Evolutionary conservation across 2,888 invertebrate species (phyloP), one percentile per base, ranked within the genome.

Genomic region (Pollenia griseotomentosa): DNA sequence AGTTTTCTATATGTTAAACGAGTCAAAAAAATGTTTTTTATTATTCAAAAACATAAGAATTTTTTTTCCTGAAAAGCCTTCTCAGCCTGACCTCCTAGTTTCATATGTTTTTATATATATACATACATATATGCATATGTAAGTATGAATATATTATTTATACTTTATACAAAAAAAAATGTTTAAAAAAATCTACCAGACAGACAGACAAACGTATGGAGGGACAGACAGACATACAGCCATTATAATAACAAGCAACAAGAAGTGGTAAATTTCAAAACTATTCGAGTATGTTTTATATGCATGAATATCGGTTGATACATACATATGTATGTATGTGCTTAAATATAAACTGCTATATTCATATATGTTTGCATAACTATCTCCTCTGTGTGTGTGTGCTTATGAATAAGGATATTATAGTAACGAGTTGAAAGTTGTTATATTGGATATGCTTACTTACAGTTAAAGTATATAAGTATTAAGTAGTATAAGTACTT

Each of bases 361-460:
- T 33, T 33, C 33, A 33, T 33, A 3, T 53, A 40, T 68, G 68
- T 19, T 57, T 57, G 46, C 46, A 16, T 14, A 12, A 23, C 12
- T 46, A 59, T 19, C 23, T 57, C 46, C 33, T 33, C 6, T 33
- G 70, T 33, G 9, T 53, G 2, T 46, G 0, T 40, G 66, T 44
- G 44, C 46, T 16, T 68, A 16, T 68, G 74, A 51, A 44, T 63
- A 83, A 79, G 79, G 59, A 83, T 83, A 86, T 79, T 74, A 79
- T 48, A 59, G 79, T 86, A 87, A 87, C 84, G 84, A 87, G 78
- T 78, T 87, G 57, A 84, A 87, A 87, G 84, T 84, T 74, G 44
- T 83, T 86, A 55, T 78, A 83, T 87, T 87, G 87, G 84, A 87
- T 87, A 87, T 84, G 84, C 74, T 87, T 87, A 87, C 78, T 84